Conservation (phyloP, 1,140 invertebrate species). For the Ruditapes philippinarum region DNA sequence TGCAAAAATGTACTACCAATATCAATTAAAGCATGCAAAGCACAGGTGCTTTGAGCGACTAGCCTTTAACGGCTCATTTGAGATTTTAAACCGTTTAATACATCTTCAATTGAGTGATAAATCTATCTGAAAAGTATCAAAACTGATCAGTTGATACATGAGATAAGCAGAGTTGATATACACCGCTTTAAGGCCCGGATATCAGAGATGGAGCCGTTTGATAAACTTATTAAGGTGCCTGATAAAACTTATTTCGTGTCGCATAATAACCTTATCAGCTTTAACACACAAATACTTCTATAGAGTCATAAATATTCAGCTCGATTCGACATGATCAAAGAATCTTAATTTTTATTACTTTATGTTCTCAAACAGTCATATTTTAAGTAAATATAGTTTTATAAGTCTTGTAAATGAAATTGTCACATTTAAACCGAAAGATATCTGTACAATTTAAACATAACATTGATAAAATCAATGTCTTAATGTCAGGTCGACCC, state of each 20-base stretch:
- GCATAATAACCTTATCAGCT: constrained; percentile 22
- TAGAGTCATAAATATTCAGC: constrained; percentile 5
- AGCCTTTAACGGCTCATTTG: neutral
- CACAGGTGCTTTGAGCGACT: constrained; percentile 3
- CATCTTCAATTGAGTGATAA: constrained; percentile 52
- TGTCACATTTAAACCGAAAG: neutral
- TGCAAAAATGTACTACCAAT: neutral
- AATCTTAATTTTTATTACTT: constrained; percentile 8
- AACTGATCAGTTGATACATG: constrained; percentile 54
- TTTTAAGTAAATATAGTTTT: neutral
- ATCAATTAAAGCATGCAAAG: neutral
- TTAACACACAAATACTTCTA: neutral
- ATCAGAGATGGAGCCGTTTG: constrained; percentile 7
- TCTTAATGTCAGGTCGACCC: too few relatives aligned
- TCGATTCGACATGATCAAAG: constrained; percentile 22
- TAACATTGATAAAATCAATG: too few relatives aligned
- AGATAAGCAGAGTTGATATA: constrained; percentile 9
- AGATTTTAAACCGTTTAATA: constrained; percentile 31
- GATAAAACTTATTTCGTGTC: neutral
- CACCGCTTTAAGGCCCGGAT: neutral
- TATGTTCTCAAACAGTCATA: constrained; percentile 22
- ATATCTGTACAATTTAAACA: too few relatives aligned
- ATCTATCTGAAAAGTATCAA: constrained; percentile 42
- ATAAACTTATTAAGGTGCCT: constrained; percentile 40
- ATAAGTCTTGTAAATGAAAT: neutral